phyloP scores from a whole-genome alignment of 2,797 vertebrate species.

The Spea hammondii region DNA sequence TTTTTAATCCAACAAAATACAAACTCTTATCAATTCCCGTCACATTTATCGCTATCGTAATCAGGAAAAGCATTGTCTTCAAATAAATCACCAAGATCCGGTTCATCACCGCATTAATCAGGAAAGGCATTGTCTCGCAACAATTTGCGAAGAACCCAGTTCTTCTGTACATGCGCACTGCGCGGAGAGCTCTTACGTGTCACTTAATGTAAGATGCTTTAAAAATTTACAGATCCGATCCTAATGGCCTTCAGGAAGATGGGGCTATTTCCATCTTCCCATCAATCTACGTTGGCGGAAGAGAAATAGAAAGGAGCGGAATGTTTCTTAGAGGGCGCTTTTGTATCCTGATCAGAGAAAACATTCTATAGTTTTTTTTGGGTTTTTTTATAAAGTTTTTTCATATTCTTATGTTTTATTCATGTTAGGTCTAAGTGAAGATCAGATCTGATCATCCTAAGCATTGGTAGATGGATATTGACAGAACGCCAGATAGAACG shows the following conservation, averaged over 20 bases:
- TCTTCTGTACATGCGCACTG: not conserved
- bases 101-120: slow-evolving; percentile 26
- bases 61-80: too few relatives aligned
- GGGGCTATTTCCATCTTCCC: not conserved
- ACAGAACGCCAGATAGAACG: too few relatives aligned
- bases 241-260: not conserved
- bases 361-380: not conserved
- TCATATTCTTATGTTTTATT: too few relatives aligned
- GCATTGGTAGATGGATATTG: too few relatives aligned
- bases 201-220: not conserved
- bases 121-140: slow-evolving; percentile 21
- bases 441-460: too few relatives aligned
- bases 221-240: not conserved
- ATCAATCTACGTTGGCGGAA: not conserved
- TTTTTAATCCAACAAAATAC: too few relatives aligned
- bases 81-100: too few relatives aligned
- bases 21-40: too few relatives aligned
- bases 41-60: too few relatives aligned
- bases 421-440: too few relatives aligned
- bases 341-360: not conserved
- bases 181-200: not conserved
- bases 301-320: not conserved
- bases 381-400: too few relatives aligned
- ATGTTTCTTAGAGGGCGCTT: not conserved
- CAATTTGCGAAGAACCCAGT: slow-evolving; percentile 10